phyloP scores from a whole-genome alignment of 1,140 invertebrate genomes.

The Drosophila nasuta region DNA sequence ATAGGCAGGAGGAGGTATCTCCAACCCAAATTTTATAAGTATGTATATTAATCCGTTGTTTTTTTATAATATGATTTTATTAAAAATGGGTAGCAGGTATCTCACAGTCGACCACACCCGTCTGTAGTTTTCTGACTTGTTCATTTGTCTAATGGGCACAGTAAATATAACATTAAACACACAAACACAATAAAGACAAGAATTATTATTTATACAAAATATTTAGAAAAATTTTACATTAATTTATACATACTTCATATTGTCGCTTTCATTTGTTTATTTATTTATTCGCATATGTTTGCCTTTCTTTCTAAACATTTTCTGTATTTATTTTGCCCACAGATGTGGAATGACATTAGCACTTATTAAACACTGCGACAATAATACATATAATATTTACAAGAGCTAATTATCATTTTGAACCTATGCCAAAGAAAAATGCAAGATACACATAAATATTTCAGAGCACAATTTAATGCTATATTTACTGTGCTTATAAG shows the following conservation, averaged over 20 bases:
- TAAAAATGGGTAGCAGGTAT: no score
- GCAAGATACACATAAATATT: no score
- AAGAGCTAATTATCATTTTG: background rate
- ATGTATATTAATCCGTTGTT: no score
- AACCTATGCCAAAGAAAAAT: no score
- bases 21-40: no score
- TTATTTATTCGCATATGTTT: background rate
- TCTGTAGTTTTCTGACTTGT: no score
- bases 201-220: background rate
- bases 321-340: slow-evolving; percentile 38
- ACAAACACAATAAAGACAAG: background rate
- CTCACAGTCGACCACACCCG: no score
- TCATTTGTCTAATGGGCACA: background rate
- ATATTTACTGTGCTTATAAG: no score
- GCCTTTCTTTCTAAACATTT: background rate
- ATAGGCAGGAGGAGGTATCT: no score
- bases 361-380: background rate
- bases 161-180: slow-evolving; percentile 1
- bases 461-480: no score
- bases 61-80: no score
- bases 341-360: slow-evolving; percentile 34
- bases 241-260: background rate
- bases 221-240: background rate
- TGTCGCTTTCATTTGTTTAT: background rate
- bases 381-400: no score